These are phyloP conservation scores for Sclerurus mexicanus DNA, from an alignment of 2,113 vertebrate genomes.

Conservation along the genomic window DNA sequence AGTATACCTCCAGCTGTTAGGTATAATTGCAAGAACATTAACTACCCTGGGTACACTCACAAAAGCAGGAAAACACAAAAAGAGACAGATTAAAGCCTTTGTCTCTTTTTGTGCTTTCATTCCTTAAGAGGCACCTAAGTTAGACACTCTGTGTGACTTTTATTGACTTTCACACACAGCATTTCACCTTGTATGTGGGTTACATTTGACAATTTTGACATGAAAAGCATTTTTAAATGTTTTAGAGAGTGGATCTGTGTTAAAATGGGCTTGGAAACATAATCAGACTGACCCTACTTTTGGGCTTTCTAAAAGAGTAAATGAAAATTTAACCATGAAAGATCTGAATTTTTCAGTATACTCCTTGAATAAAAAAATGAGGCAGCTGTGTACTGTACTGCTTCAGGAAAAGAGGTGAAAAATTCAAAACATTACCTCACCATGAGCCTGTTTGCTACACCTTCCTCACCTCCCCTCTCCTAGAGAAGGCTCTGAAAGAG, in stretches of 20 bases:
- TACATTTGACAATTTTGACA: conserved; percentile 13
- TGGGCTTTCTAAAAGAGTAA: not conserved
- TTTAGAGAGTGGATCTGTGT: not conserved
- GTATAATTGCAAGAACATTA: conserved; percentile 42
- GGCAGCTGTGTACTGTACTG: not conserved
- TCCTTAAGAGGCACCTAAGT: not conserved
- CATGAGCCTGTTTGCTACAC: not conserved
- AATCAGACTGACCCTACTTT: not conserved
- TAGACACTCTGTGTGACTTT: not conserved
- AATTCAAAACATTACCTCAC: not conserved
- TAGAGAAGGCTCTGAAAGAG: not conserved
- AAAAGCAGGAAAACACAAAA: conserved; percentile 6
- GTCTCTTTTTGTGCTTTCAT: not conserved
- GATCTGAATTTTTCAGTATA: not conserved
- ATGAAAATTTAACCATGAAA: not conserved
- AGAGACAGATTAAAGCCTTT: not conserved
- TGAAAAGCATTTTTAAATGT: not conserved
- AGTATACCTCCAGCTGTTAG: conserved; percentile 40
- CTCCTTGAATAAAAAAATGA: not conserved
- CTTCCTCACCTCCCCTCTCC: not conserved
- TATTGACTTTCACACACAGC: not conserved
- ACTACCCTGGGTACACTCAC: not conserved
- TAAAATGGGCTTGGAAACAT: not conserved
- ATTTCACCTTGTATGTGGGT: not conserved
- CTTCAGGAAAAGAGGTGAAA: not conserved